Base-by-base conservation (phyloP, 2,797 vertebrate genomes). In the Squalus acanthias region DNA sequence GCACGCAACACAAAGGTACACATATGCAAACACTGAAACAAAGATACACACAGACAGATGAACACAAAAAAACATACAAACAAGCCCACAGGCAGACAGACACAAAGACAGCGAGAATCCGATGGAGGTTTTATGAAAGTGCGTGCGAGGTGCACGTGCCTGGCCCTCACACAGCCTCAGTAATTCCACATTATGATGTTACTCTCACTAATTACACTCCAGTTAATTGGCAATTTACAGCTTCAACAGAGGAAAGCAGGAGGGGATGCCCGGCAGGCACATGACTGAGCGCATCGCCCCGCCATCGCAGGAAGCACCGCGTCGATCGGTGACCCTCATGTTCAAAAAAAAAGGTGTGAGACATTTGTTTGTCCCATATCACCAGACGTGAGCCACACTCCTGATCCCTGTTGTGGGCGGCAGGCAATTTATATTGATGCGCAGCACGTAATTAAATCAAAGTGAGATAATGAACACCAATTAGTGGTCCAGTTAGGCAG, bases 381-480 rank as follows among this genome's bases (percentile, higher is more conserved):
- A 33, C 6, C 46, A 72, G 93, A 95, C 97, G 97, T 97, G 72
- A 76, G 96, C 95, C 96, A 97, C 97, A 53, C 10, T 57, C 69
- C 92, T 95, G 97, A 97, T 97, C 97, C 98, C 98, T 96, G 98
- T 98, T 98, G 98, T 98, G 98, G 98, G 98, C 98, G 98, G 98
- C 98, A 98, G 98, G 98, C 98, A 98, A 98, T 98, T 98, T 98
- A 98, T 98, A 98, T 98, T 98, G 97, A 98, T 98, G 98, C 98
- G 98, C 98, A 98, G 98, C 98, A 98, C 98, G 98, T 99, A 99
- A 99, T 99, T 99, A 99, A 99, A 99, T 99, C 99, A 99, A 99
- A 99, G 98, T 98, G 98, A 99, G 98, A 99, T 99, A 99, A 99
- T 99, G 98, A 99, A 99, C 98, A 98, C 98, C 99, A 99, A 99